Evolutionary conservation across 2,797 vertebrate genomes (phyloP), one percentile per base, ranked within the genome.

Genomic region (Melanotaenia maccullochi): DNA sequence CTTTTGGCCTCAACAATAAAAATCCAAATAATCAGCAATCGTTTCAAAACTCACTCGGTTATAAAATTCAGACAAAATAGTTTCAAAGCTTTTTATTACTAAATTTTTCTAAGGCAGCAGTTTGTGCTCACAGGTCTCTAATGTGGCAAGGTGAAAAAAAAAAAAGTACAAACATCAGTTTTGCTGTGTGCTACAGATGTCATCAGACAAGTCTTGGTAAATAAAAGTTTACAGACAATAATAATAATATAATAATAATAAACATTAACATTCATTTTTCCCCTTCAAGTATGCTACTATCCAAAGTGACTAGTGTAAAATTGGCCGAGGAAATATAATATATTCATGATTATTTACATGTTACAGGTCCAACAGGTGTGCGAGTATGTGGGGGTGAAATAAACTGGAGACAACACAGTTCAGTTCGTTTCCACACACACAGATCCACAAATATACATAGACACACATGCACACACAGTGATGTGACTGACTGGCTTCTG

Each of bases 231-330:
- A 90, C 82, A 86, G 83, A 87, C 70, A 78, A 82, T 13, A 84
- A 87, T 12, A 75, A 81, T 13, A 81, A 83, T 57, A 87, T 56
- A 65, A 87, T 49, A 65, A 76, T 6, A 82, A 85, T 42, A 86
- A 87, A 73, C 35, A 89, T 73, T 77, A 84, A 92, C 92, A 93
- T 92, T 91, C 73, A 82, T 87, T 86, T 86, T 87, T 14, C 89
- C 90, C 89, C 87, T 93, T 93, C 93, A 94, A 92, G 90, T 92
- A 88, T 85, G 89, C 93, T 91, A 92, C 90, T 90, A 87, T 89
- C 82, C 87, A 93, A 94, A 94, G 93, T 94, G 93, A 93, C 94
- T 93, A 92, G 93, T 93, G 93, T 93, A 90, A 79, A 86, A 90
- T 89, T 93, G 91, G 90, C 89, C 20, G 88, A 87, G 84, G 82